Percentiles rank a stretch among this genome's conserved stretches.
phyloP scores from a whole-genome alignment of 2,888 invertebrate species.

The Nomada ruficornis region DNA sequence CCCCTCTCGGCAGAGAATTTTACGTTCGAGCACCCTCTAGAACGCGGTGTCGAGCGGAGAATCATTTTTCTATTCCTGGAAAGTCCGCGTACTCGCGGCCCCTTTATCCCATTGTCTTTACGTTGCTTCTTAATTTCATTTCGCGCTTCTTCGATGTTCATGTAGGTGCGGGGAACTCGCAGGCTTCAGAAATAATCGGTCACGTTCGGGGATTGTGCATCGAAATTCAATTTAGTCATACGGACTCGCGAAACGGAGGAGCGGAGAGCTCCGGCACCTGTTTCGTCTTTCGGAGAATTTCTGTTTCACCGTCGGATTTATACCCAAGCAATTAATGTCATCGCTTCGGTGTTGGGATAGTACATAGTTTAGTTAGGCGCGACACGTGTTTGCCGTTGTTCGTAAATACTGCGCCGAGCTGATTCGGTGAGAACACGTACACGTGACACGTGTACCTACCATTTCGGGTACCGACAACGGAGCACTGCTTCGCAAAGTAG shows the following conservation, averaged over 20 bases:
- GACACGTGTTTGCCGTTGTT: slow-evolving; percentile 72
- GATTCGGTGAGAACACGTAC: slow-evolving; percentile 68
- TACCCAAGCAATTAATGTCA: slow-evolving; percentile 65
- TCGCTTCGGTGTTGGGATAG: slow-evolving; percentile 44
- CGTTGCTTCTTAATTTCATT: slow-evolving; percentile 38
- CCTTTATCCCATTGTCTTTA: slow-evolving; percentile 21
- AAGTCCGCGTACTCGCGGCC: slow-evolving; percentile 3
- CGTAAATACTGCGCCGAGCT: slow-evolving; percentile 64
- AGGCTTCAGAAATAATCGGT: neutral
- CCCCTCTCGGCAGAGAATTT: slow-evolving; percentile 23
- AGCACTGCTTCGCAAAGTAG: slow-evolving; percentile 53
- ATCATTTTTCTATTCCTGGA: slow-evolving; percentile 38
- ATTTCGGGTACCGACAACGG: slow-evolving; percentile 44
- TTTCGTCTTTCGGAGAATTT: slow-evolving; percentile 5
- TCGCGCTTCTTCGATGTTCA: slow-evolving; percentile 3
- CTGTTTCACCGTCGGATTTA: slow-evolving; percentile 44
- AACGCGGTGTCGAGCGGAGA: slow-evolving; percentile 20
- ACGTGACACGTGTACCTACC: slow-evolving; percentile 64
- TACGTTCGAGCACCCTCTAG: slow-evolving; percentile 29
- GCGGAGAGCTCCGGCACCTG: neutral
- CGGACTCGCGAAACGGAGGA: neutral
- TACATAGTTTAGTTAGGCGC: slow-evolving; percentile 60
- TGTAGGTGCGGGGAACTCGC: neutral
- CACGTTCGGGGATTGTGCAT: neutral
- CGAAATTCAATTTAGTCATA: slow-evolving; percentile 2